phyloP scores from a whole-genome alignment of 2,113 vertebrate genomes.

The Planiliza haematocheilus region DNA sequence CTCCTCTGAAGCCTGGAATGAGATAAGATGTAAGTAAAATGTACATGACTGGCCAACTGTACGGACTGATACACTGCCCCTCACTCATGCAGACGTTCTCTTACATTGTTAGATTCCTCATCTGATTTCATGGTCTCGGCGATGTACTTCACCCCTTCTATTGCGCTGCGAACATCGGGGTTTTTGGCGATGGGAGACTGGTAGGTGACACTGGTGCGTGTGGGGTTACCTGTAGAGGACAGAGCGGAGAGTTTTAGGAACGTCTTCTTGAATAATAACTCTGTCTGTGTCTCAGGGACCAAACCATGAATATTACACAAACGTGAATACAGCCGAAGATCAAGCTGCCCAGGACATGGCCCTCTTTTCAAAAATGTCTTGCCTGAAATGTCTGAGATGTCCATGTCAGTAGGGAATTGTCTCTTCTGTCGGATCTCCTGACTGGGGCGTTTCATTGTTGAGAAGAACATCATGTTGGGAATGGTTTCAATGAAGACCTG shows the following conservation, averaged over 20 bases:
- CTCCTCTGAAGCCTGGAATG: conserved; percentile 91
- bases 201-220: conserved; percentile 87
- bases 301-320: too few relatives aligned
- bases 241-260: neutral
- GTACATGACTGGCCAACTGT: too few relatives aligned
- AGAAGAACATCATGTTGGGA: conserved; percentile 99
- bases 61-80: too few relatives aligned
- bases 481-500: conserved; percentile 98
- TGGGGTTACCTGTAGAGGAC: conserved; percentile 87
- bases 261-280: neutral
- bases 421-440: conserved; percentile 90
- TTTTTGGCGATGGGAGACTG: conserved; percentile 93
- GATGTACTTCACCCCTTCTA: conserved; percentile 97
- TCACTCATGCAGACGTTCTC: conserved; percentile 29
- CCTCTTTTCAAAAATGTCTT: conserved; percentile 56
- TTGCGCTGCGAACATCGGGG: conserved; percentile 95
- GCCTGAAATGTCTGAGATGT: conserved; percentile 98
- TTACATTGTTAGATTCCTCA: conserved; percentile 95
- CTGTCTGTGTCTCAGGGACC: neutral
- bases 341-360: too few relatives aligned
- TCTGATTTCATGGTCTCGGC: conserved; percentile 97
- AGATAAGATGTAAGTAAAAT: neutral
- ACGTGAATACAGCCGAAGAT: neutral
- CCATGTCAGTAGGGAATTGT: conserved; percentile 90
- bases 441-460: conserved; percentile 96